Evolutionary conservation across 2,888 invertebrate species (phyloP).

Genomic region (Beris morrisii): DNA sequence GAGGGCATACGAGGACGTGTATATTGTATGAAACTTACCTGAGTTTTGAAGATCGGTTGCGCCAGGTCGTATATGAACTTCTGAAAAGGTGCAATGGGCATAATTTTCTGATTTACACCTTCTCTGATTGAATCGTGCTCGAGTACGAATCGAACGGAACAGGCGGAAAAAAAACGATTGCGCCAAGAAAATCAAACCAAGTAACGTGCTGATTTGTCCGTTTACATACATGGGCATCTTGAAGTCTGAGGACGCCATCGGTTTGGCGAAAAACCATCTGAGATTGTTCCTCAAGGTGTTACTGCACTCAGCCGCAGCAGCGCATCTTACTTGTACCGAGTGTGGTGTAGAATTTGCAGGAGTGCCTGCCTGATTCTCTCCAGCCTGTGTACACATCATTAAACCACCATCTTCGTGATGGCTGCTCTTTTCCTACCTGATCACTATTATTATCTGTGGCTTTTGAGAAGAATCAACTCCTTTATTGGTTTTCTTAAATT

Average conservation of each 20-base stretch:
- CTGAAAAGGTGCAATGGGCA: slow-evolving; percentile 30
- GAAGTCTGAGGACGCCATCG: neutral
- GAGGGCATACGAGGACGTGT: slow-evolving; percentile 14
- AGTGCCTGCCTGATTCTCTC: slow-evolving; percentile 18
- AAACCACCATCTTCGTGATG: slow-evolving; percentile 29
- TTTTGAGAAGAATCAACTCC: slow-evolving; percentile 30
- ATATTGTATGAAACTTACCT: slow-evolving; percentile 16
- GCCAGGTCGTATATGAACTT: slow-evolving; percentile 2
- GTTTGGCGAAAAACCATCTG: neutral
- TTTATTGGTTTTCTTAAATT: slow-evolving; percentile 32
- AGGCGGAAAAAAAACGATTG: neutral
- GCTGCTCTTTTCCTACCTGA: slow-evolving; percentile 26
- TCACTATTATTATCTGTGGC: slow-evolving; percentile 31
- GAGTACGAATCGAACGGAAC: slow-evolving; percentile 15
- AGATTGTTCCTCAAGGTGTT: slow-evolving; percentile 13
- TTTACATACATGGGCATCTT: neutral
- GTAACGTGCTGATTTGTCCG: neutral
- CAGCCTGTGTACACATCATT: slow-evolving; percentile 31
- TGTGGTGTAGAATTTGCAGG: slow-evolving; percentile 17
- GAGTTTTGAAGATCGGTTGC: slow-evolving; percentile 1
- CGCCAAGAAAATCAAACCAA: neutral
- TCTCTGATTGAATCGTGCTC: slow-evolving; percentile 31
- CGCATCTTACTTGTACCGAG: slow-evolving; percentile 14
- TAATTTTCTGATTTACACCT: slow-evolving; percentile 35
- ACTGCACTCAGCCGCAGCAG: neutral